These are phyloP conservation scores for Aplochiton taeniatus DNA, from an alignment of 2,797 vertebrate genomes.

Conservation along the genomic window DNA sequence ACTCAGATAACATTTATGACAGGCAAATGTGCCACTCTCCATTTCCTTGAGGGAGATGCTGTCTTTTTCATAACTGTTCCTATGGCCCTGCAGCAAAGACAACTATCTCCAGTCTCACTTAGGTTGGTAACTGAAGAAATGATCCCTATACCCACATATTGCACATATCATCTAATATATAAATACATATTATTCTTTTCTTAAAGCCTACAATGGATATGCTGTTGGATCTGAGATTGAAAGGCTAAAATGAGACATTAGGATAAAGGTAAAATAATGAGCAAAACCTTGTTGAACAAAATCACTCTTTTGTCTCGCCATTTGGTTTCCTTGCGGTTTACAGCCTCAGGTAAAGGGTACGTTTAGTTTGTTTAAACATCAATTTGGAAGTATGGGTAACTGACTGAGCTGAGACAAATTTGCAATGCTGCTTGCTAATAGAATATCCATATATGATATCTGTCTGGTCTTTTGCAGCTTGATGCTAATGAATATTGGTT, in stretches of 20 bases:
- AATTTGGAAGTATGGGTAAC: too few species aligned
- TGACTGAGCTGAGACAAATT: too few species aligned
- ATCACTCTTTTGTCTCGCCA: too few species aligned
- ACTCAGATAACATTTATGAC: constrained; percentile 45
- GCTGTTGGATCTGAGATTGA: constrained; percentile 7
- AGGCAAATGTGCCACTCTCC: constrained; percentile 28
- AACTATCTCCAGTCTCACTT: constrained; percentile 10
- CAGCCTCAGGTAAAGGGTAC: too few species aligned
- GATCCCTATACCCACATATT: not conserved
- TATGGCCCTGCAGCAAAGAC: constrained; percentile 14
- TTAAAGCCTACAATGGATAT: not conserved
- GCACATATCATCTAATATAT: not conserved
- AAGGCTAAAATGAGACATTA: constrained; percentile 14
- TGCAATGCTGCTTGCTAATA: too few species aligned
- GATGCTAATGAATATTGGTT: too few species aligned
- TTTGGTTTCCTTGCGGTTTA: too few species aligned
- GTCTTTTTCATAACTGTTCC: constrained; percentile 17
- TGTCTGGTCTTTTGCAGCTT: too few species aligned
- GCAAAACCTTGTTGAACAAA: too few species aligned
- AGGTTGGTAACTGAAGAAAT: constrained; percentile 3
- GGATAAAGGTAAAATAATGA: too few species aligned
- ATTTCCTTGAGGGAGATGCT: constrained; percentile 10
- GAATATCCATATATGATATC: too few species aligned
- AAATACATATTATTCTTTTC: constrained; percentile 7
- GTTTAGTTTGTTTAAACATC: too few species aligned